Base-by-base conservation (phyloP, 2,113 vertebrate species). In the Leucopsar rothschildi region DNA sequence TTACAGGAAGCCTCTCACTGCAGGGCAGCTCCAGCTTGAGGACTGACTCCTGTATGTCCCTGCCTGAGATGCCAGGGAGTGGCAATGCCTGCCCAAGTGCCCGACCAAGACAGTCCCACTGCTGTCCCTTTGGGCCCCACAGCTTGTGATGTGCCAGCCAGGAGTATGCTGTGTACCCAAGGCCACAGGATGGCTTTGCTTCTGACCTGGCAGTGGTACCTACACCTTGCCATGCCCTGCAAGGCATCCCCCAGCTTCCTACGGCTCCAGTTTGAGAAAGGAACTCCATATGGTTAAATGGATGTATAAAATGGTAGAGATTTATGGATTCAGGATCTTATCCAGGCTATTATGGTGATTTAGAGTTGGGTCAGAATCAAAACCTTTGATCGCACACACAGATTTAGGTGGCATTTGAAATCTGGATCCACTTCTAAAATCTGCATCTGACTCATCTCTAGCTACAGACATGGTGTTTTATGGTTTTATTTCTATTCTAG, bases 51-150 rank as follows among this genome's bases (percentile, higher is more conserved):
- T 6, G 11, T 0, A 0, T 44, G 15, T 25, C 21, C 9, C 2
- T 5, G 19, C 19, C 70, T 0, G 0, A 61, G 39, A 12, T 29
- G 37, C 18, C 31, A 29, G 0, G 0, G 44, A 0, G 0, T n/a
- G 42, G 42, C 14, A 10, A 9, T 37, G 16, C 33, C 39, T 39
- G 73, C 28, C 75, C 33, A 27, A 3, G 21, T 1, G 1, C 17
- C 47, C 9, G 8, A 2, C 10, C 1, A 15, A 4, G 8, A 8
- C 63, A 68, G 64, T 28, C 42, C 33, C 3, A 0, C 1, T 12
- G 15, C 37, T 69, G 37, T 22, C 24, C 28, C 40, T 86, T 33
- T 10, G 44, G 27, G 45, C 16, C 24, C 9, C 52, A 10, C 4
- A 1, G 0, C 45, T 77, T 28, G 15, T 40, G 71, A 72, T 72